Evolutionary conservation across 2,113 vertebrate species (phyloP), one percentile per base, ranked within the genome.

Genomic region (Aspiorhynchus laticeps): DNA sequence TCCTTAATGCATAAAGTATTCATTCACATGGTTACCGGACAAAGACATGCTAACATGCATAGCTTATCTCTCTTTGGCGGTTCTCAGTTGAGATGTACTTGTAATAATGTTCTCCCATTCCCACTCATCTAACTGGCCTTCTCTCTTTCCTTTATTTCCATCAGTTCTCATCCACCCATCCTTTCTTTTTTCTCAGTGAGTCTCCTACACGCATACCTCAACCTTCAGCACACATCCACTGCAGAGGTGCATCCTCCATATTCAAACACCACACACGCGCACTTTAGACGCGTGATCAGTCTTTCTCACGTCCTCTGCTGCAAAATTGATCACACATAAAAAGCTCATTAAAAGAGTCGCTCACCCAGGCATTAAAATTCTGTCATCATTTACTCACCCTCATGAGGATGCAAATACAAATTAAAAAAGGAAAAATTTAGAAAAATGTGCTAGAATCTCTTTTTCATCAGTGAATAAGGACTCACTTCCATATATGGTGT

Each of bases 131-230:
- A 10, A 31, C 28, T 56, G 17, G 15, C 15, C 83, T 38, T 63
- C 61, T 63, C 67, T 33, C 26, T 46, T 71, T 78, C 59, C 33
- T 77, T 28, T 76, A 14, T 36, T 63, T 56, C 53, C 28, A 15
- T 73, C 10, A 41, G 12, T 65, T 85, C n/a, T 82, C 31, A 76
- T 38, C 53, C 41, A 46, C 26, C n/a, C 63, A 28, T 87, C 36
- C 11, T 46, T 61, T 86, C 67, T 31, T 38, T 48, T n/a, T 84
- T 78, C 71, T 87, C 83, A 53, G 36, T 75, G 81, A 33, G 41
- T 88, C 74, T 85, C 87, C 48, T 83, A 86, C 87, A 80, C 24
- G 24, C 83, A 82, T 69, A 82, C 78, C 85, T 88, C 87, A 88
- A 83, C 87, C 84, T 86, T 88, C 87, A 88, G 84, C 12, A 5